phyloP scores from a whole-genome alignment of 2,113 vertebrate genomes.

The Sylvicapra grimmia region DNA sequence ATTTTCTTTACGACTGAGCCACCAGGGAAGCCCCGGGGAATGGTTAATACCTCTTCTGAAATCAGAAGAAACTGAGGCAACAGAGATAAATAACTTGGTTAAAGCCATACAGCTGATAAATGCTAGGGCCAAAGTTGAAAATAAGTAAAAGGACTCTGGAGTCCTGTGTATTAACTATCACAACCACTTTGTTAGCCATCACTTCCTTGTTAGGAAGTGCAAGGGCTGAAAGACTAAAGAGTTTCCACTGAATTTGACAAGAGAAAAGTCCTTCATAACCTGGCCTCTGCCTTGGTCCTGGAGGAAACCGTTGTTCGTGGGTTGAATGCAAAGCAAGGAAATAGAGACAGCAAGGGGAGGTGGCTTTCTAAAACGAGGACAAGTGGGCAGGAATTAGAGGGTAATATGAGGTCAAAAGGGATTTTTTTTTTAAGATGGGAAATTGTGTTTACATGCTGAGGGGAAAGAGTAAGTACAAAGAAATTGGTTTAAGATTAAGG shows the following conservation, averaged over 20 bases:
- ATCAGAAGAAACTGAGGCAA: neutral
- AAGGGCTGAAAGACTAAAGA: neutral
- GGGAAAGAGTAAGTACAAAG: neutral
- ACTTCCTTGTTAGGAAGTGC: neutral
- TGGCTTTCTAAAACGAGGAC: neutral
- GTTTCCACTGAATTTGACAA: neutral
- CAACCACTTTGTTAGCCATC: neutral
- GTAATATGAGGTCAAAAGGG: neutral
- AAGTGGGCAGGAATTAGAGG: neutral
- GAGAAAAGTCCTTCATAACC: neutral
- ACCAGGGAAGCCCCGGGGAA: neutral
- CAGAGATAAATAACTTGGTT: neutral
- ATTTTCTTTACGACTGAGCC: neutral
- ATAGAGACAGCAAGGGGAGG: neutral
- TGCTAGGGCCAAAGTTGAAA: neutral
- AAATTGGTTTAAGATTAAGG: neutral
- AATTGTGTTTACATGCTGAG: neutral
- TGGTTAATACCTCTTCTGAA: neutral
- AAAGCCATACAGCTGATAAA: neutral
- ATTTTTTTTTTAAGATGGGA: neutral
- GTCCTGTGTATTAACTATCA: neutral
- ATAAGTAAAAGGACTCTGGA: neutral
- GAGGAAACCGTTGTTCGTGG: accelerated
- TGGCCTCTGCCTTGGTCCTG: accelerated
- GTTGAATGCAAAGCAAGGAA: neutral